phyloP scores from a whole-genome alignment of 2,888 invertebrate genomes.

The Cylindroiulus punctatus region DNA sequence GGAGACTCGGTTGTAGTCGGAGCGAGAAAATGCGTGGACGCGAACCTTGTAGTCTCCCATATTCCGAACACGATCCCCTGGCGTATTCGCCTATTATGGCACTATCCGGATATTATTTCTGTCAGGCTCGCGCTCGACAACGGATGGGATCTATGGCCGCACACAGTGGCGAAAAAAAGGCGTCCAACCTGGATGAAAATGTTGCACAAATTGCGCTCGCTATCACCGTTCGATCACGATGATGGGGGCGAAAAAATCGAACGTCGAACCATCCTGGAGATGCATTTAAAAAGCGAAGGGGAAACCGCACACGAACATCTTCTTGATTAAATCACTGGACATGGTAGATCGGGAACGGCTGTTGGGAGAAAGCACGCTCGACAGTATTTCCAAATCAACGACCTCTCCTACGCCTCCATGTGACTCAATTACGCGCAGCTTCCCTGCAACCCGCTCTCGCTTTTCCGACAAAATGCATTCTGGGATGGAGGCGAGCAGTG shows the following conservation, averaged over 20 bases:
- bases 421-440: not conserved
- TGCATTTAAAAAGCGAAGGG: constrained; percentile 23
- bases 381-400: not conserved
- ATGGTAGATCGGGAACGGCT: constrained; percentile 1
- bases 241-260: constrained; percentile 46
- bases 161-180: not conserved
- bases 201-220: not conserved
- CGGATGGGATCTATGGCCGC: not conserved
- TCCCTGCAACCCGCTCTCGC: not conserved
- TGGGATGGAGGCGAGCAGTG: not conserved
- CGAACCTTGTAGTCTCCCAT: constrained; percentile 50
- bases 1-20: constrained; percentile 56
- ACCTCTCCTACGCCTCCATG: constrained; percentile 22
- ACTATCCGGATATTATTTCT: constrained; percentile 7
- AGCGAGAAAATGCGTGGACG: constrained; percentile 53
- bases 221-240: constrained; percentile 50
- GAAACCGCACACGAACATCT: constrained; percentile 20
- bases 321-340: constrained; percentile 9
- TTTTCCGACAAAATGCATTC: not conserved
- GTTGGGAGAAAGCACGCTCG: not conserved
- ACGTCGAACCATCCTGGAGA: not conserved
- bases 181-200: constrained; percentile 10
- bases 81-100: not conserved
- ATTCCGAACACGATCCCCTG: constrained; percentile 12
- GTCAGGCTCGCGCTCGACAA: not conserved